Percentiles rank a stretch among this genome's conserved stretches.
Evolutionary conservation across 2,888 invertebrate species (phyloP).

Genomic region (Agapetus fuscipes): DNA sequence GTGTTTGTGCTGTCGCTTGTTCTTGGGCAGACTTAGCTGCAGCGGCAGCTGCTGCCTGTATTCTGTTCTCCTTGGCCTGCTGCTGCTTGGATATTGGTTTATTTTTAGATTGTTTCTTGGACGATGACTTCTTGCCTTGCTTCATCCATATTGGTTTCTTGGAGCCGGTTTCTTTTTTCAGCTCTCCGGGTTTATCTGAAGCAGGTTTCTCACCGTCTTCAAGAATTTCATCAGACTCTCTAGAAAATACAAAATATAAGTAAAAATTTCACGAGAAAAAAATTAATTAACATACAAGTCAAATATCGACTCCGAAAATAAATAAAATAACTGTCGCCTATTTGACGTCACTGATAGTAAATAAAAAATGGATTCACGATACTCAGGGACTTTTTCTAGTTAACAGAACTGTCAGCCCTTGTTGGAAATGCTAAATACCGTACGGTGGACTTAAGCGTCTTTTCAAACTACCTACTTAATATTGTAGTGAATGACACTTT

Average conservation of each 20-base stretch:
- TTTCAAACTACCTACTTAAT: too few relatives aligned
- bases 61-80: slow-evolving; percentile 23
- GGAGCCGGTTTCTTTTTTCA: slow-evolving; percentile 41
- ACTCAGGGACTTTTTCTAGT: too few relatives aligned
- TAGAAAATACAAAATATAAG: slow-evolving; percentile 21
- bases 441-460: too few relatives aligned
- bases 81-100: slow-evolving; percentile 25
- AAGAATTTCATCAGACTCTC: slow-evolving; percentile 35
- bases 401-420: too few relatives aligned
- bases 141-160: slow-evolving; percentile 80
- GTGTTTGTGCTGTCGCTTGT: slow-evolving; percentile 21
- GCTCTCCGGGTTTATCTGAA: slow-evolving; percentile 23
- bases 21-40: slow-evolving; percentile 14
- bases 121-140: slow-evolving; percentile 44
- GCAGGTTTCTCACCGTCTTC: slow-evolving; percentile 28
- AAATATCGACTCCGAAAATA: too few relatives aligned
- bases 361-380: too few relatives aligned
- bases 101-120: slow-evolving; percentile 53
- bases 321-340: too few relatives aligned
- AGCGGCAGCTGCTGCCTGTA: slow-evolving; percentile 24
- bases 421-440: too few relatives aligned
- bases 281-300: too few relatives aligned
- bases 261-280: background rate
- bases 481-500: too few relatives aligned
- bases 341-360: too few relatives aligned